A percentile compares a stretch with the other conserved stretches of the same genome.
Conservation (phyloP, 2,113 vertebrate genomes). For the Hyperoodon ampullatus region DNA sequence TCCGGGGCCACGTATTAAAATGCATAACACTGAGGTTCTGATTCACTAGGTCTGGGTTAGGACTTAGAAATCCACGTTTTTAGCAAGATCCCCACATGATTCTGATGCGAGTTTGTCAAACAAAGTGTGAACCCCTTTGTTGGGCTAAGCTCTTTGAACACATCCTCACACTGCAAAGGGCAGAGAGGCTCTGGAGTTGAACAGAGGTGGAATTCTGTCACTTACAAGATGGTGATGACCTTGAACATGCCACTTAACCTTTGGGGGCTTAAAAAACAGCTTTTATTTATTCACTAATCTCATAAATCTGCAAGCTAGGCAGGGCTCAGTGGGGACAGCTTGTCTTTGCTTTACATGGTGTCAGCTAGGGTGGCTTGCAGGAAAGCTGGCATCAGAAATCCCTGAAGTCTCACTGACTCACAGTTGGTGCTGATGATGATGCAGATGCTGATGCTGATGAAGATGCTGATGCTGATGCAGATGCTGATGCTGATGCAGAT, state of each 20-base stretch:
- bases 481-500: neutral
- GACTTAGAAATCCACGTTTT: neutral
- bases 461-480: fast-evolving
- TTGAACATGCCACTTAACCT: neutral
- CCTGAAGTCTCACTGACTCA: neutral
- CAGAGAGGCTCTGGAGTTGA: neutral
- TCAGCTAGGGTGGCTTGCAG: neutral
- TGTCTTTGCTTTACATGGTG: neutral
- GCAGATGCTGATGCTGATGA: neutral
- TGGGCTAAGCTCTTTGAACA: neutral
- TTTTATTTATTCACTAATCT: neutral
- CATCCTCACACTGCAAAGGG: neutral
- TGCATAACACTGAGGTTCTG: neutral
- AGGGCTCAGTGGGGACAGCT: neutral
- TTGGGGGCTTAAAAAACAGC: neutral
- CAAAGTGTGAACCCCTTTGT: too few species aligned
- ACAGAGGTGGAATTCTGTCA: neutral
- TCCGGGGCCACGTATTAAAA: neutral
- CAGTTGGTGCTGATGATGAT: neutral
- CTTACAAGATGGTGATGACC: neutral
- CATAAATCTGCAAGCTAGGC: neutral
- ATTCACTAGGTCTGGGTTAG: neutral
- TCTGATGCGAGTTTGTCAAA: too few species aligned
- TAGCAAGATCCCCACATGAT: neutral
- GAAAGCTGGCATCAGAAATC: too few species aligned